Percentiles rank a stretch among this genome's conserved stretches.
These are phyloP conservation scores for Acropternis orthonyx DNA, from an alignment of 2,797 vertebrate genomes.

Conservation along the genomic window DNA sequence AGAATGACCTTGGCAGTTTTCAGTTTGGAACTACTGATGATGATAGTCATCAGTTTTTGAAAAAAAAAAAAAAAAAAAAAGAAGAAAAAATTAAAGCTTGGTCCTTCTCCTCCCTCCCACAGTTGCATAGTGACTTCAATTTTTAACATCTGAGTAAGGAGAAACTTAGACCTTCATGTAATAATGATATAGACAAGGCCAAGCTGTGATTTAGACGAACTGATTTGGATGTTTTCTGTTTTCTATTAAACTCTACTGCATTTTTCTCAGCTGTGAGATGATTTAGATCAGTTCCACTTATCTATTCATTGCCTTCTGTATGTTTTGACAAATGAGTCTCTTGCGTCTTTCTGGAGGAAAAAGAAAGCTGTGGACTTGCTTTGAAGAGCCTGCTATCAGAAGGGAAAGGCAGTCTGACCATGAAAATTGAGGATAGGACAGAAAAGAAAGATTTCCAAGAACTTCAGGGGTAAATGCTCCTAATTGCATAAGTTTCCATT, in stretches of 20 bases:
- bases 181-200: neutral
- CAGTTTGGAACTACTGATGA: neutral
- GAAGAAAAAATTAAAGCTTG: neutral
- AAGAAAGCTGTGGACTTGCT: neutral
- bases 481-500: neutral
- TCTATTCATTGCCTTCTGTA: neutral
- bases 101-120: neutral
- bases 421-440: neutral
- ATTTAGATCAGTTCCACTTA: conserved; percentile 1
- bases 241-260: neutral
- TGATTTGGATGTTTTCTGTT: neutral
- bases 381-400: neutral
- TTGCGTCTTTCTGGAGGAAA: neutral
- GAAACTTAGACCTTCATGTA: neutral
- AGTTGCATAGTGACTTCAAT: neutral
- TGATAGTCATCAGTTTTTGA: neutral
- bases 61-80: neutral
- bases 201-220: neutral
- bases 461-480: neutral
- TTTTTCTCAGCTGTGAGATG: neutral
- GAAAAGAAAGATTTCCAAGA: neutral
- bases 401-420: neutral
- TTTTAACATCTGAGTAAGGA: neutral
- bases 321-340: conserved; percentile 10
- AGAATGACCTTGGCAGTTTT: neutral